A percentile compares a stretch with the other conserved stretches of the same genome.
These are phyloP conservation scores for Patella caerulea DNA, from an alignment of 2,888 invertebrate genomes.

Conservation along the genomic window DNA sequence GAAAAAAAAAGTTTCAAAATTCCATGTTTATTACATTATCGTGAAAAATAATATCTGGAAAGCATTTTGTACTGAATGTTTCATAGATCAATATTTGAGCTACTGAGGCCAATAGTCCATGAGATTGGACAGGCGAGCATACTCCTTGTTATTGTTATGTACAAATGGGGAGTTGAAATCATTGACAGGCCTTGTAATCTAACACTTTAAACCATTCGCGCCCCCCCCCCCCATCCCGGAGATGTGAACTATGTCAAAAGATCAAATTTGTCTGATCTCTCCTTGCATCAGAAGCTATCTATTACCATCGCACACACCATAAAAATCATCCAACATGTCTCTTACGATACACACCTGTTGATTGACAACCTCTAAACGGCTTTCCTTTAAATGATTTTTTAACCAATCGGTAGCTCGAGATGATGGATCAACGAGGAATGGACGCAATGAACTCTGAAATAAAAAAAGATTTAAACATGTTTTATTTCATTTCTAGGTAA, in stretches of 20 bases:
- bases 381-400: conserved; percentile 78
- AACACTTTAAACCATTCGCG: too few species aligned
- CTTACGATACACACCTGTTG: conserved; percentile 75
- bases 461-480: neutral
- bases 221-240: too few species aligned
- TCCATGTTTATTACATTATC: neutral
- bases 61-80: neutral
- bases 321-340: too few species aligned
- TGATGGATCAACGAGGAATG: conserved; percentile 91
- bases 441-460: conserved; percentile 76
- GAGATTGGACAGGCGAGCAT: too few species aligned
- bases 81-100: neutral
- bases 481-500: neutral
- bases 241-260: too few species aligned
- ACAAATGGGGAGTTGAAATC: too few species aligned
- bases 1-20: conserved; percentile 18
- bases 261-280: too few species aligned
- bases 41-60: neutral
- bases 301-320: too few species aligned
- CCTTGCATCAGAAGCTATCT: too few species aligned
- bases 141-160: too few species aligned
- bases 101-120: too few species aligned
- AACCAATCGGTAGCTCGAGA: conserved; percentile 88
- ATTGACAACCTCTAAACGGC: conserved; percentile 83
- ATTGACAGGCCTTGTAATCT: too few species aligned